phyloP scores from a whole-genome alignment of 2,113 vertebrate species.

The Boleophthalmus pectinirostris region DNA sequence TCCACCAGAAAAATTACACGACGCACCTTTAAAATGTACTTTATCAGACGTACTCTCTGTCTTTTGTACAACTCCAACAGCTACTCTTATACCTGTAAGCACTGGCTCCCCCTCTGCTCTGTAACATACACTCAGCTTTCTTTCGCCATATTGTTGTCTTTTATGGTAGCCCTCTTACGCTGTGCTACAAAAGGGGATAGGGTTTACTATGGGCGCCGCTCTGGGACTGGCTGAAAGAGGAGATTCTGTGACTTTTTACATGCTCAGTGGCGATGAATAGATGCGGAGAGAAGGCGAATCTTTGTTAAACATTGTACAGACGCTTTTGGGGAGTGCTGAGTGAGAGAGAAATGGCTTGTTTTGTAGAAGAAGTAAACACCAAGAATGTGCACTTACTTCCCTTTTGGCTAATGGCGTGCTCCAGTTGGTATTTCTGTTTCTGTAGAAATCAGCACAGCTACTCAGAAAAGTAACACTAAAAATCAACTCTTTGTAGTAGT shows the following conservation, averaged over 20 bases:
- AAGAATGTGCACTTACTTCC: conserved; percentile 26
- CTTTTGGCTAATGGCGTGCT: conserved; percentile 9
- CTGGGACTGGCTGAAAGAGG: conserved; percentile 60
- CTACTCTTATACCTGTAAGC: neutral
- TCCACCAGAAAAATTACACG: too few species aligned
- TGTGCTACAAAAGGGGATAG: conserved; percentile 70
- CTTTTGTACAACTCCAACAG: conserved; percentile 7
- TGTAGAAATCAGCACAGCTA: neutral
- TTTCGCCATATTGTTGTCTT: conserved; percentile 68
- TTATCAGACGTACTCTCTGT: neutral
- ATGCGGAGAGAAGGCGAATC: conserved; percentile 37
- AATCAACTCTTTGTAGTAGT: neutral
- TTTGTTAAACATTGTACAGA: conserved; percentile 35
- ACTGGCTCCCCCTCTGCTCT: conserved; percentile 34
- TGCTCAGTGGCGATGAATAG: conserved; percentile 56
- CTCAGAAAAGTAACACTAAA: neutral
- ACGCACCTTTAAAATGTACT: too few species aligned
- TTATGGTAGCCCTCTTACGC: conserved; percentile 47
- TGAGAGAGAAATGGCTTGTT: conserved; percentile 19
- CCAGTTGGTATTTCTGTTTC: neutral
- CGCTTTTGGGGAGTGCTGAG: neutral
- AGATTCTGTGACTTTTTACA: conserved; percentile 59
- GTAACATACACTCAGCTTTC: conserved; percentile 71
- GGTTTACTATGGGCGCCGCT: conserved; percentile 70
- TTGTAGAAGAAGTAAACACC: conserved; percentile 33